Percentiles rank a stretch among this genome's conserved stretches.
These are phyloP conservation scores for Polia nebulosa DNA, from an alignment of 2,888 invertebrate genomes.

Conservation along the genomic window DNA sequence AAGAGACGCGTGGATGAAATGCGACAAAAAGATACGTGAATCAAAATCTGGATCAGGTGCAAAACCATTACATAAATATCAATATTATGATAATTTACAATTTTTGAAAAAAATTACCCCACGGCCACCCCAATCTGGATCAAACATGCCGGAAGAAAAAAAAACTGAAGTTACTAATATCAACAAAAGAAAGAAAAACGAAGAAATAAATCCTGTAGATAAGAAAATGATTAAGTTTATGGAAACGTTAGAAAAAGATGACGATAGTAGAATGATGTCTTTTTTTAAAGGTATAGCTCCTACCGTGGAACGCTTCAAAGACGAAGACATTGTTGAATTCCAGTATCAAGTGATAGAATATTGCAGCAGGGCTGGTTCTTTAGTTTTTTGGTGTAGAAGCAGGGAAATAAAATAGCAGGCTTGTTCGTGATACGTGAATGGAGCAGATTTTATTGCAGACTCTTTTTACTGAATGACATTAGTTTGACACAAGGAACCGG, in stretches of 20 bases:
- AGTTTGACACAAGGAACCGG: too few species aligned
- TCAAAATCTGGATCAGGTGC: not conserved
- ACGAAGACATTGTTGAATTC: too few species aligned
- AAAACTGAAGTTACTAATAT: not conserved
- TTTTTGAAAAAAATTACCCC: conserved; percentile 38
- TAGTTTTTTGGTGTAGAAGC: too few species aligned
- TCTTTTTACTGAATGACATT: too few species aligned
- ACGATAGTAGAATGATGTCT: too few species aligned
- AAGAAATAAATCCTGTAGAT: conserved; percentile 56
- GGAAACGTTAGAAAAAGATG: conserved; percentile 62
- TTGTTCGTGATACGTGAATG: too few species aligned
- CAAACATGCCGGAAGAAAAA: conserved; percentile 3
- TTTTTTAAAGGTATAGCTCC: conserved; percentile 55
- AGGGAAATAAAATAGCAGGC: too few species aligned
- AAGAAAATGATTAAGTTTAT: conserved; percentile 57
- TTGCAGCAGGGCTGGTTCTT: too few species aligned
- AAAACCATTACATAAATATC: conserved; percentile 29
- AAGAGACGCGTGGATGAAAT: conserved; percentile 14
- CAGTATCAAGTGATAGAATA: conserved; percentile 1
- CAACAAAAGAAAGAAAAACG: conserved; percentile 29
- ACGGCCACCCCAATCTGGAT: not conserved
- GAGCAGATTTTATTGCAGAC: too few species aligned
- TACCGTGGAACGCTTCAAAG: conserved; percentile 56
- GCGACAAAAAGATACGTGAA: conserved; percentile 13
- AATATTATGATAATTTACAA: conserved; percentile 27